These are phyloP conservation scores for Geophilus truncorum DNA, from an alignment of 2,888 invertebrate species.

Conservation along the genomic window DNA sequence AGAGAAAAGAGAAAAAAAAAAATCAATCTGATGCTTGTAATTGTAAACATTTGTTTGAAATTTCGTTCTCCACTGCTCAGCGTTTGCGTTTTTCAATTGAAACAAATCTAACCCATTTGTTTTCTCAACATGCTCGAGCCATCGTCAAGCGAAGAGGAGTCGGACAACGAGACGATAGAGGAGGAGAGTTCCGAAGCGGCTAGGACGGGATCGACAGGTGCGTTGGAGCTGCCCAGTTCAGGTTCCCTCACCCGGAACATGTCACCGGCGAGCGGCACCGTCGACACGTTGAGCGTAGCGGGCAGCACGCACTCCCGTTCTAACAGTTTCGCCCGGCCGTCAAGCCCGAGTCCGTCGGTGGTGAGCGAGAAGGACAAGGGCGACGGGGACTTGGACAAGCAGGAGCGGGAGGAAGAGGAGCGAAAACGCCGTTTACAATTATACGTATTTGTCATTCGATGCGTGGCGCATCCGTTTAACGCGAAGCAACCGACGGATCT, in stretches of 20 bases:
- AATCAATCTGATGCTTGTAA: background rate
- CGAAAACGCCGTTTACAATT: conserved; percentile 89
- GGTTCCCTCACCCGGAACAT: conserved; percentile 39
- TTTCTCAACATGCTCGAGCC: conserved; percentile 50
- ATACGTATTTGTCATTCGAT: conserved; percentile 96
- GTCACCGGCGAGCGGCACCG: conserved; percentile 40
- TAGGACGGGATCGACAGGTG: conserved; percentile 38
- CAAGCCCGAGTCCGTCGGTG: conserved; percentile 87
- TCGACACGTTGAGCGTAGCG: conserved; percentile 40
- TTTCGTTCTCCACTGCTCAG: background rate
- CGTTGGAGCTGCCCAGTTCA: conserved; percentile 39
- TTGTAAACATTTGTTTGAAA: background rate
- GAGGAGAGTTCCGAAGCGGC: conserved; percentile 44
- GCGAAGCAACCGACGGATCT: conserved; percentile 98
- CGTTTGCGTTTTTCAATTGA: background rate
- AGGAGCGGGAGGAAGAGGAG: conserved; percentile 94
- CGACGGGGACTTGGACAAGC: conserved; percentile 63
- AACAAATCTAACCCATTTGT: background rate
- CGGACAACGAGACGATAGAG: conserved; percentile 49
- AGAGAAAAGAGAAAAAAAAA: background rate
- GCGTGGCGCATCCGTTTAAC: conserved; percentile 98
- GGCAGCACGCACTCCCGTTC: conserved; percentile 43
- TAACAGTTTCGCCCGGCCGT: conserved; percentile 59
- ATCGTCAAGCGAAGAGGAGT: conserved; percentile 53
- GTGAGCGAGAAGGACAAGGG: conserved; percentile 59